These are phyloP conservation scores for Pelecanoides urinatrix DNA, from an alignment of 2,113 vertebrate genomes.

Conservation along the genomic window DNA sequence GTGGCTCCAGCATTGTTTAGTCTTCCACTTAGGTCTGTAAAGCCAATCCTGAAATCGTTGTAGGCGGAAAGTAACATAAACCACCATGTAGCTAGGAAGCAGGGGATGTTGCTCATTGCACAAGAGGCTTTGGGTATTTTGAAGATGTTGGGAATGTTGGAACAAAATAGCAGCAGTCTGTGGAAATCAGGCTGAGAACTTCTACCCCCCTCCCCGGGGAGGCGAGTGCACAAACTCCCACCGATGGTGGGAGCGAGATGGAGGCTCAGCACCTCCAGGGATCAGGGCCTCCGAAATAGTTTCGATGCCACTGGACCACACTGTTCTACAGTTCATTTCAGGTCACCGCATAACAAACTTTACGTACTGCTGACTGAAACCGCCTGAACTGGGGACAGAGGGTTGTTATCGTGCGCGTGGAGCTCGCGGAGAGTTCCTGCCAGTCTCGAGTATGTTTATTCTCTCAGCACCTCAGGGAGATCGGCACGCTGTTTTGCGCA, in stretches of 20 bases:
- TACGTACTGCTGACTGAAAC: background rate
- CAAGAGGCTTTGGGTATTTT: slow-evolving; percentile 64
- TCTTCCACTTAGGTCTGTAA: slow-evolving; percentile 60
- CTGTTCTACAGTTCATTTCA: background rate
- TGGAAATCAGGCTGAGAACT: slow-evolving; percentile 57
- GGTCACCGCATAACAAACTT: background rate
- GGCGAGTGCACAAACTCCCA: background rate
- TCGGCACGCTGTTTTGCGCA: background rate
- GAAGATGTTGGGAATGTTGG: slow-evolving; percentile 57
- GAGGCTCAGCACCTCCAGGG: background rate
- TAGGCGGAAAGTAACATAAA: slow-evolving; percentile 67
- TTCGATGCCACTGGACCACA: background rate
- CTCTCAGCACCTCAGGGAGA: background rate
- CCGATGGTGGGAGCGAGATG: background rate
- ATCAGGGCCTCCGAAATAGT: background rate
- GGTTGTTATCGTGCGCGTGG: background rate
- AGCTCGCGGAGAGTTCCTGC: background rate
- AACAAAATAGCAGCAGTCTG: slow-evolving; percentile 34
- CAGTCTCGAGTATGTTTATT: background rate
- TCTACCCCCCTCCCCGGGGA: background rate
- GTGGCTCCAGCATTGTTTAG: slow-evolving; percentile 68
- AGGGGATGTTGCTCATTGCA: slow-evolving; percentile 53
- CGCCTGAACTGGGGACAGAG: background rate
- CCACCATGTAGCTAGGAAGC: slow-evolving; percentile 48
- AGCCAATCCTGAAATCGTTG: slow-evolving; percentile 61